These are phyloP conservation scores for Calliopum simillimum DNA, from an alignment of 2,888 invertebrate species.

Conservation along the genomic window DNA sequence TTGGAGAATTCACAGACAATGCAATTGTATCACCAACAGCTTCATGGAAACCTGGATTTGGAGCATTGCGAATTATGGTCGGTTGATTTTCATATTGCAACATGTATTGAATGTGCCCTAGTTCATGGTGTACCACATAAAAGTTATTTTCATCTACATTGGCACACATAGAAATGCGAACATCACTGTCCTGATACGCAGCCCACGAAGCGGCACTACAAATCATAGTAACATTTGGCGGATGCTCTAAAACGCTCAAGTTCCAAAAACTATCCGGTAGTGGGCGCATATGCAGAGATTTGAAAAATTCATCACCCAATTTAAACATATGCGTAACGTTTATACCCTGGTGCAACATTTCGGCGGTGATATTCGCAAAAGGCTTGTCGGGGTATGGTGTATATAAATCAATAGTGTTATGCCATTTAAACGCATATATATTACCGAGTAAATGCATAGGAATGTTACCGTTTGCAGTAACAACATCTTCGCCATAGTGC, in stretches of 20 bases:
- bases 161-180: slow-evolving; percentile 78
- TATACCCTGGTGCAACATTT: slow-evolving; percentile 75
- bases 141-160: slow-evolving; percentile 71
- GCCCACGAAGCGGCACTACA: slow-evolving; percentile 94
- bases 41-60: slow-evolving; percentile 77
- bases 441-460: slow-evolving; percentile 67
- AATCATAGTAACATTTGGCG: slow-evolving; percentile 77
- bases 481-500: not conserved
- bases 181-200: slow-evolving; percentile 84
- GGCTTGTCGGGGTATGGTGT: no score
- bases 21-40: slow-evolving; percentile 80
- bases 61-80: slow-evolving; percentile 72
- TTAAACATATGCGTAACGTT: slow-evolving; percentile 79
- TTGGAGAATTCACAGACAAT: slow-evolving; percentile 75
- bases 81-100: slow-evolving; percentile 74
- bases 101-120: slow-evolving; percentile 79
- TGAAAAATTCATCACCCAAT: slow-evolving; percentile 87
- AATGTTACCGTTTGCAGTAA: not conserved
- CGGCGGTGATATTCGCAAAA: slow-evolving; percentile 67
- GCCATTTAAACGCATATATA: no score
- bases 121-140: slow-evolving; percentile 75
- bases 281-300: slow-evolving; percentile 81
- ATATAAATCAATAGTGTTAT: no score
- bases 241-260: slow-evolving; percentile 85
- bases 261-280: slow-evolving; percentile 86